Evolutionary conservation across 2,888 invertebrate species (phyloP), one percentile per base, ranked within the genome.

Genomic region (Acleris emargana): DNA sequence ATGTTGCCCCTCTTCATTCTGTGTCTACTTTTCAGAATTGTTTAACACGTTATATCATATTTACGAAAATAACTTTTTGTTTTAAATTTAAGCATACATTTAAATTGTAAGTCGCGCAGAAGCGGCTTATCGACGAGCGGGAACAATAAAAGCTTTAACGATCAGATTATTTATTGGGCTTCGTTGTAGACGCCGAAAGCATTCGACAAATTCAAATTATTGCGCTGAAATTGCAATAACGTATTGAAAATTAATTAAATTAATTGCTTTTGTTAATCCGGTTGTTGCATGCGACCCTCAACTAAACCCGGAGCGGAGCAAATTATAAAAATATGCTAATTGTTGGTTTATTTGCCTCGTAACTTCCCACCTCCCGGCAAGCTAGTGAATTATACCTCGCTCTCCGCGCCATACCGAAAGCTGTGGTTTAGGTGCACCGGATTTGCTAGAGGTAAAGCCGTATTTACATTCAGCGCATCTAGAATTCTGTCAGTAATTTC

Each of bases 1-100:
- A 87, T 86, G 80, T 81, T 77, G 75, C 69, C 73, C 71, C 74
- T 60, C 77, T 79, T 80, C 82, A 73, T 80, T 80, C 75, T 62
- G 70, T 72, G 69, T 72, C 72, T 71, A 69, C 69, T 70, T 73
- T 72, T 72, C 71, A 71, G 73, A 75, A 75, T 75, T 76, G 68
- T 73, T 78, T 73, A 69, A 75, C 67, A 72, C 74, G 72, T 72
- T 73, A 62, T 63, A 51, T 70, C 51, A 67, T 54, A 55, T 18
- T 55, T 63, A 54, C n/a, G 16, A 11, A 20, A 55, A 58, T 55
- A 6, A 16, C 16, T 18, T 55, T n/a, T 52, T 45, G 55, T 59
- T 51, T 54, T 22, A 47, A 58, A 42, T 16, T 32, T 20, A 17
- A 38, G 16, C 43, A 58, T 57, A 16, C 47, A 57, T 66, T 60